A percentile compares a stretch with the other conserved stretches of the same genome.
Conservation (phyloP, 1,140 invertebrate genomes). For the Sitodiplosis mosellana region DNA sequence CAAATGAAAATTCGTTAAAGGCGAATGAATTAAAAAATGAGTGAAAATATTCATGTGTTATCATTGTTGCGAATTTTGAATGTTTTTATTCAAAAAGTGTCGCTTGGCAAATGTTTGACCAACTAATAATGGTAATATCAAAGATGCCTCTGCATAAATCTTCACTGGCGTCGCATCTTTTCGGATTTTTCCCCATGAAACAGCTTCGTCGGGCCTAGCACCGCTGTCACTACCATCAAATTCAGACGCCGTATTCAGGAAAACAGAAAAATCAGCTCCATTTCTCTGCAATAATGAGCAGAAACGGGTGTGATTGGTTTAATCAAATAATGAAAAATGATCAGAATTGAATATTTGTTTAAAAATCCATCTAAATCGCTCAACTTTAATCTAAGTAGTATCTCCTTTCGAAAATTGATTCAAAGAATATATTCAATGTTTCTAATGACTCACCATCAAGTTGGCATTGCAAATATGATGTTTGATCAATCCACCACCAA, state of each 20-base stretch:
- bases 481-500: slow-evolving; percentile 95
- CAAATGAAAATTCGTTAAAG: no score
- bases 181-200: slow-evolving; percentile 97
- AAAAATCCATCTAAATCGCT: no score
- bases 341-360: no score
- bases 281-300: slow-evolving; percentile 44
- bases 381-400: no score
- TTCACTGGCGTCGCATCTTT: slow-evolving; percentile 82
- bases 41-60: no score
- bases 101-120: slow-evolving; percentile 84
- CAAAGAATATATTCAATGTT: no score
- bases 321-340: not conserved
- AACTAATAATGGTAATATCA: slow-evolving; percentile 88
- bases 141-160: slow-evolving; percentile 86
- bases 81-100: slow-evolving; percentile 8
- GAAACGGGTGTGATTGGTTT: no score
- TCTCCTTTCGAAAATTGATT: no score
- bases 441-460: slow-evolving; percentile 42
- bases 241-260: slow-evolving; percentile 92
- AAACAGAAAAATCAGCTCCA: slow-evolving; percentile 94
- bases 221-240: slow-evolving; percentile 98
- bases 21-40: no score
- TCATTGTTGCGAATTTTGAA: no score
- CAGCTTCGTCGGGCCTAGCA: slow-evolving; percentile 91
- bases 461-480: slow-evolving; percentile 99